Evolutionary conservation across 2,113 vertebrate genomes (phyloP), one percentile per base, ranked within the genome.

Genomic region (Neodontobutis hainanensis): DNA sequence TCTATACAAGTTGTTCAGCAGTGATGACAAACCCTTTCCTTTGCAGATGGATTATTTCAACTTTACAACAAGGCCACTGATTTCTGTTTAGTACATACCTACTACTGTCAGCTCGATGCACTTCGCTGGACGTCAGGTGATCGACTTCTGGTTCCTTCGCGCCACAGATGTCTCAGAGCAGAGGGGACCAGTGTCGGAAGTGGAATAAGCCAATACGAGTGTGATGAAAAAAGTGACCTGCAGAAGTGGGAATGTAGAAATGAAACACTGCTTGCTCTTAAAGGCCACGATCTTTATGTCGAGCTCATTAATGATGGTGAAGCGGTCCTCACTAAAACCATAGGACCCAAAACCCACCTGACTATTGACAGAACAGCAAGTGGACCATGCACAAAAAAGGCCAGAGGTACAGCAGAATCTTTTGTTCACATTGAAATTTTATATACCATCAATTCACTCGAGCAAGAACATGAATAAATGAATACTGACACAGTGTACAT

Each of bases 201-300:
- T 58, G 74, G 90, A 0, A 35, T 98, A 59, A 90, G 69, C 65
- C 82, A 93, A 32, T 95, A 93, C 6, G 89, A 91, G 9, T 99
- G 97, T 60, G 89, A 96, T 49, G 85, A 92, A 0, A 91, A 42
- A 14, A 94, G 65, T 2, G 78, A 84, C 14, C 84, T 95, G 3
- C 97, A 98, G 76, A 94, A 92, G 79, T 99, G 97, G 97, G 94
- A 95, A 74, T 99, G 97, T 91, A 93, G 58, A 69, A 95, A 95
- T 32, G 92, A 92, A 53, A 95, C 93, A 0, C 87, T 95, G 61
- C 92, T 98, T 34, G 92, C 87, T 11, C 93, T 99, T 65, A 91
- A 94, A 84, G 93, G 86, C 70, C 82, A 89, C 65, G 67, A 89
- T 11, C 75, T 96, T 12, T 94, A 86, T 82, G 92, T 99, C 65